Evolutionary conservation across 37 sponge, comb jelly and placozoan genomes (phyloP).

Genomic region (Mnemiopsis leidyi): DNA sequence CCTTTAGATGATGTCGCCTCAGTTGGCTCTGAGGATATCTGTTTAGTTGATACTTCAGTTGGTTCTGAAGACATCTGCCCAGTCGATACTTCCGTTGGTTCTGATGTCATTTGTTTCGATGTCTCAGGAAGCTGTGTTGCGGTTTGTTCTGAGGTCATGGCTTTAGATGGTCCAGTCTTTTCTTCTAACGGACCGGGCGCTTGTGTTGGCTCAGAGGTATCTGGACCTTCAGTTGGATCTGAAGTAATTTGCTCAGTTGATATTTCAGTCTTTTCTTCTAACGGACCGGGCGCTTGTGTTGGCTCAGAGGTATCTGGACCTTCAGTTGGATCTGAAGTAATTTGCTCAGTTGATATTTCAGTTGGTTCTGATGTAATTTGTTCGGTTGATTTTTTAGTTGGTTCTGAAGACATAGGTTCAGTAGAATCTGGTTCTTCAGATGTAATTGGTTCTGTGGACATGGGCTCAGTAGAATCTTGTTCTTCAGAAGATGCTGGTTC

Average conservation of each 20-base stretch:
- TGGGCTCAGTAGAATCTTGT: neutral
- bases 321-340: neutral
- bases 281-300: neutral
- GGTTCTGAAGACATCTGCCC: neutral
- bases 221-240: neutral
- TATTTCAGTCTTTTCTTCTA: neutral
- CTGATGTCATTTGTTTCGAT: too few species aligned
- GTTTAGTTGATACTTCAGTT: neutral
- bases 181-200: neutral
- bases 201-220: neutral
- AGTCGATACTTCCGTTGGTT: too few species aligned
- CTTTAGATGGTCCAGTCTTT: neutral
- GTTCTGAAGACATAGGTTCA: neutral
- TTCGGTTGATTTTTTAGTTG: neutral
- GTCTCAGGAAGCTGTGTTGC: too few species aligned
- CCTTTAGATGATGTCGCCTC: too few species aligned
- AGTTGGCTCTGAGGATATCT: neutral
- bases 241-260: neutral
- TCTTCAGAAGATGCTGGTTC: neutral
- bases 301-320: neutral
- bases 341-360: neutral
- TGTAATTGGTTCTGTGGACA: neutral
- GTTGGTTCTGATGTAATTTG: neutral
- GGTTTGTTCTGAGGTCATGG: neutral
- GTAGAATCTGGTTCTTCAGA: neutral